These are phyloP conservation scores for Beroe forskalii DNA, from an alignment of 37 sponge, comb jelly and placozoan genomes.

Conservation along the genomic window DNA sequence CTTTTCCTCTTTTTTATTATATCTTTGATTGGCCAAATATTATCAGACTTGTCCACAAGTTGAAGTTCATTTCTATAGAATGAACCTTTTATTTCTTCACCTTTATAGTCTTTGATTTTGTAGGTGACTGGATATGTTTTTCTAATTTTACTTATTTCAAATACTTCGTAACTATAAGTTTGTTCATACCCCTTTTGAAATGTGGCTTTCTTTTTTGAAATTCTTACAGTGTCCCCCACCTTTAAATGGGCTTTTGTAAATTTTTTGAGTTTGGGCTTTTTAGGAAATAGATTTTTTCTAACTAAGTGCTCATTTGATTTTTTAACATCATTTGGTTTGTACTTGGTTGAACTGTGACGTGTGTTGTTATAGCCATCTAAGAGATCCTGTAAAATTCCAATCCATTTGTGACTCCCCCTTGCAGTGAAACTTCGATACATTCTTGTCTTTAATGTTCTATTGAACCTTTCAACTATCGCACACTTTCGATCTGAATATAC, in stretches of 20 bases:
- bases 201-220: neutral
- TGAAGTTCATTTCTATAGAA: neutral
- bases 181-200: constrained; percentile 62
- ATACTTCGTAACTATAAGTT: neutral
- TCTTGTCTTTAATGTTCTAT: constrained; percentile 20
- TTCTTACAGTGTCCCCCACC: neutral
- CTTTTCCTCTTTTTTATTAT: neutral
- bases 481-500: neutral
- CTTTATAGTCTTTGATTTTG: neutral
- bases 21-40: neutral
- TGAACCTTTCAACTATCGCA: constrained; percentile 10
- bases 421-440: too few relatives aligned
- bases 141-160: neutral
- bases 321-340: neutral
- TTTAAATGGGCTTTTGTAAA: neutral
- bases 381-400: neutral
- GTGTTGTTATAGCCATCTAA: constrained; percentile 23
- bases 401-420: neutral
- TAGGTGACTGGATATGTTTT: constrained; percentile 7
- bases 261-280: neutral
- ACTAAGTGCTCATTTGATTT: neutral
- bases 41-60: constrained; percentile 5
- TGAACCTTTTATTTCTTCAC: neutral
- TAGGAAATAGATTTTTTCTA: neutral
- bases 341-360: neutral